Evolutionary conservation across 2,888 invertebrate genomes (phyloP), one percentile per base, ranked within the genome.

Genomic region (Choristoneura rosaceana): DNA sequence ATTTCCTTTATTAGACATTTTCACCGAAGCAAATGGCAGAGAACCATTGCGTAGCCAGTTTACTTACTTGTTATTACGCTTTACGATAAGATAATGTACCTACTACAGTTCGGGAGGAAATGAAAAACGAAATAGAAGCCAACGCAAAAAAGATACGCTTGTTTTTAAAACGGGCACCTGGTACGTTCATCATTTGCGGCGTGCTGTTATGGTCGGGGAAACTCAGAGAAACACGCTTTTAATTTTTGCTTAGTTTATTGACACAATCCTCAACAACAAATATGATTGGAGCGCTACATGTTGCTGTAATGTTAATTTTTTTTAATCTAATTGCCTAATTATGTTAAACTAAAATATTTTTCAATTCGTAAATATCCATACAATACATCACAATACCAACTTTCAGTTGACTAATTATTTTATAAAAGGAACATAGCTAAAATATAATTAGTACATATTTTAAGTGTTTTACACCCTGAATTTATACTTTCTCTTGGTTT

Each of bases 381-480:
- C 88, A 86, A 89, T 90, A 92, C 92, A 94, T 93, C 93, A 93
- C 93, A 93, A 90, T 89, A 90, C 82, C 93, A 94, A 93, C 93
- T 93, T 93, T 90, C 73, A 93, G 93, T 92, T 91, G 92, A 90
- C 85, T 86, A 90, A 91, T 87, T 84, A 76, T 74, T 80, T 33
- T 79, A 80, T 79, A 82, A 84, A 90, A 90, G 89, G 90, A 90
- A 90, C 90, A 87, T 86, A 88, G 82, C 84, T 87, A 87, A 84
- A 74, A 83, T 84, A 84, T 80, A 78, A 79, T 82, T 82, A 77
- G 76, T 82, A 83, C 84, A 85, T 83, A 84, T 73, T 85, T 81
- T 80, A 82, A 86, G 89, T 90, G 90, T 90, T 87, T 87, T 85
- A 89, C 89, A 90, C 88, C 84, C 82, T 82, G 82, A 80, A 82